Conservation (phyloP, 2,888 invertebrate genomes). For the Apotomis betuletana region DNA sequence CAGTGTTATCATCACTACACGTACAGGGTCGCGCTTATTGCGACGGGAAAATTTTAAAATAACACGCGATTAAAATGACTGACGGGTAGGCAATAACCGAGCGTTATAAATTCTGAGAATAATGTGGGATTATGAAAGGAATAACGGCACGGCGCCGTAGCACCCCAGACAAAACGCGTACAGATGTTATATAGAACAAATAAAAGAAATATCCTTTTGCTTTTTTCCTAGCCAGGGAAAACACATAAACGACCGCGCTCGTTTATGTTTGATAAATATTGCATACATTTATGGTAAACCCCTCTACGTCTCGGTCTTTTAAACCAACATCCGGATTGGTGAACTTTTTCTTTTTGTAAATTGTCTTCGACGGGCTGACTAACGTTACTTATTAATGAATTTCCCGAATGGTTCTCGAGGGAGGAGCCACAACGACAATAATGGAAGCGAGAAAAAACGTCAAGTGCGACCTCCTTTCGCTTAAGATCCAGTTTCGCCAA, state of each 20-base stretch:
- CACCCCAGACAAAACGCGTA: conserved; percentile 52
- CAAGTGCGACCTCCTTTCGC: conserved; percentile 44
- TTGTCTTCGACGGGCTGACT: conserved; percentile 49
- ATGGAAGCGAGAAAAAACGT: conserved; percentile 63
- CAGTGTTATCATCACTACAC: too few species aligned
- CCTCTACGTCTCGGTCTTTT: conserved; percentile 30
- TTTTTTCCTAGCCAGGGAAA: conserved; percentile 29
- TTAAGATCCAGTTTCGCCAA: conserved; percentile 28
- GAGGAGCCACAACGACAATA: conserved; percentile 60
- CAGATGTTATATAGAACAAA: conserved; percentile 54
- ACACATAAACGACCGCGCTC: conserved; percentile 14
- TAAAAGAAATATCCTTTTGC: conserved; percentile 50
- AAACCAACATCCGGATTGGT: conserved; percentile 44
- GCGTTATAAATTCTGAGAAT: conserved; percentile 56
- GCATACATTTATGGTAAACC: conserved; percentile 36
- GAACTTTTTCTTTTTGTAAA: conserved; percentile 52
- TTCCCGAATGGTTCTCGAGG: conserved; percentile 54
- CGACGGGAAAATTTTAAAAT: conserved; percentile 54
- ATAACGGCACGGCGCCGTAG: conserved; percentile 52
- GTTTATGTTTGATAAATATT: conserved; percentile 37
- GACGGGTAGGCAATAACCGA: conserved; percentile 52
- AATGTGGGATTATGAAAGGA: conserved; percentile 54
- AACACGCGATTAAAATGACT: conserved; percentile 55
- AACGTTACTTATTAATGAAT: conserved; percentile 67
- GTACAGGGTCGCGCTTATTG: neutral